These are phyloP conservation scores for Podiceps cristatus DNA, from an alignment of 2,113 vertebrate genomes.

Conservation along the genomic window DNA sequence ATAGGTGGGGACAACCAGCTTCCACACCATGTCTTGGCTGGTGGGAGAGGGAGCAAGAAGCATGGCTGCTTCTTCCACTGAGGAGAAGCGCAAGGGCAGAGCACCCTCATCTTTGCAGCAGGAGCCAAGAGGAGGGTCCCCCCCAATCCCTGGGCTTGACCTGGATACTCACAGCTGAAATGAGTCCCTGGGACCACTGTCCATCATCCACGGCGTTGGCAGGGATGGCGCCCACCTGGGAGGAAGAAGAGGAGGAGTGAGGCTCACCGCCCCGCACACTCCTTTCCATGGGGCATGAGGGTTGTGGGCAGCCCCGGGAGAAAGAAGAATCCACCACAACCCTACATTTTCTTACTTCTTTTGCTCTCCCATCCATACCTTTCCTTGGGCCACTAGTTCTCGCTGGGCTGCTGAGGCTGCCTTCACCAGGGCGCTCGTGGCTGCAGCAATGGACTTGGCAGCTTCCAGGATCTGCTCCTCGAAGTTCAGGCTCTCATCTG, in stretches of 20 bases:
- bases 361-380: conserved; percentile 74
- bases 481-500: conserved; percentile 97
- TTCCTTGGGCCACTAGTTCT: conserved; percentile 96
- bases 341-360: neutral
- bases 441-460: conserved; percentile 97
- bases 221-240: conserved; percentile 90
- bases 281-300: accelerated
- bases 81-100: neutral
- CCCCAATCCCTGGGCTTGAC: neutral
- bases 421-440: conserved; percentile 96
- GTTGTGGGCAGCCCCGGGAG: neutral
- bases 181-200: conserved; percentile 98
- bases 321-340: neutral
- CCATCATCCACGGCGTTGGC: conserved; percentile 96
- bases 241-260: neutral
- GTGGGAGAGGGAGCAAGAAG: neutral
- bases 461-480: conserved; percentile 98
- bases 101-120: neutral
- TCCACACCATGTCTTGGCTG: accelerated
- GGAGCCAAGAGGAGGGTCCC: neutral
- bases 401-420: conserved; percentile 95
- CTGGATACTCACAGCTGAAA: conserved; percentile 91
- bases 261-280: accelerated
- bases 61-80: neutral
- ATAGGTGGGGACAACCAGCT: neutral